phyloP scores from a whole-genome alignment of 1,140 invertebrate genomes.

The Drosophila ambigua region DNA sequence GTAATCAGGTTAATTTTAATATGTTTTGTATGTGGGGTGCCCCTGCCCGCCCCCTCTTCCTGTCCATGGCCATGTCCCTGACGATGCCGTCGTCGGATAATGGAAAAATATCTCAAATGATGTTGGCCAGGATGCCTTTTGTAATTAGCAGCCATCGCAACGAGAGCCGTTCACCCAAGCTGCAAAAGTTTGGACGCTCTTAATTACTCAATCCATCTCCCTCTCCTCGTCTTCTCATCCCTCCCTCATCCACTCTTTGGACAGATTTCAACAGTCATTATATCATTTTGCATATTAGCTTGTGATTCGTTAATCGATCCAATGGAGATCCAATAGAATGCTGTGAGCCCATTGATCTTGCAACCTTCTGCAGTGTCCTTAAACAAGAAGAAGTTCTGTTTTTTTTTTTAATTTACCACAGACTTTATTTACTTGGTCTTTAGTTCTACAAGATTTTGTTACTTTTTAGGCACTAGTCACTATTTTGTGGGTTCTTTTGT shows the following conservation, averaged over 20 bases:
- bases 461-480: no score
- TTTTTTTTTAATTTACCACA: no score
- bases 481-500: no score
- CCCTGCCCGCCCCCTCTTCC: conserved; percentile 1
- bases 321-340: not conserved
- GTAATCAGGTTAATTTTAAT: conserved; percentile 84
- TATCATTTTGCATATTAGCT: no score
- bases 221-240: not conserved
- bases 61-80: conserved; percentile 52
- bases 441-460: no score
- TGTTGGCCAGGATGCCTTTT: conserved; percentile 78
- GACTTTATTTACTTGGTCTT: no score
- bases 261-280: no score
- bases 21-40: conserved; percentile 70
- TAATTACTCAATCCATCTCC: conserved; percentile 34
- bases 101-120: conserved; percentile 82
- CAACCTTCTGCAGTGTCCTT: no score
- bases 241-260: not conserved
- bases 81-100: conserved; percentile 70
- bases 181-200: conserved; percentile 47
- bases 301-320: not conserved
- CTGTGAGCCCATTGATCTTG: no score
- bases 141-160: conserved; percentile 70
- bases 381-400: no score
- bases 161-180: conserved; percentile 39